Conservation (phyloP, 2,888 invertebrate genomes). For the Actias luna region DNA sequence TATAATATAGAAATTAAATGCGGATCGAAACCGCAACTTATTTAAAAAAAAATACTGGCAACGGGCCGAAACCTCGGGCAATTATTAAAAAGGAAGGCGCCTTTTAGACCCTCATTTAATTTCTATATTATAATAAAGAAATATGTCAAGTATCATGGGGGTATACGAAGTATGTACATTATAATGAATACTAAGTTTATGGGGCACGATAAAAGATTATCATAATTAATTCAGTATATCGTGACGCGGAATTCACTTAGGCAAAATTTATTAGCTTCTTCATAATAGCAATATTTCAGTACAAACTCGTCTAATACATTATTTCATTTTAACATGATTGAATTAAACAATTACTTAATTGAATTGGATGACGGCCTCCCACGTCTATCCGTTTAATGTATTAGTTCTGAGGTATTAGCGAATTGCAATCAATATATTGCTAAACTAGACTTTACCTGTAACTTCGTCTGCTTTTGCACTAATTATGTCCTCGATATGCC, state of each 20-base stretch:
- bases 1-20: too few relatives aligned
- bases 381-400: conserved; percentile 30
- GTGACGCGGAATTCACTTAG: background rate
- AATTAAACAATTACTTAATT: conserved; percentile 27
- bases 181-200: too few relatives aligned
- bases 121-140: too few relatives aligned
- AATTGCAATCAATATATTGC: background rate
- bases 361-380: conserved; percentile 11
- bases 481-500: background rate
- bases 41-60: too few relatives aligned
- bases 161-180: too few relatives aligned
- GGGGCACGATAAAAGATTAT: too few relatives aligned
- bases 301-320: background rate
- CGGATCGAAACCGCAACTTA: too few relatives aligned
- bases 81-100: too few relatives aligned
- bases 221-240: too few relatives aligned
- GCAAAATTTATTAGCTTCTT: background rate
- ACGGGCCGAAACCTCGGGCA: too few relatives aligned
- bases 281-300: background rate
- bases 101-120: too few relatives aligned
- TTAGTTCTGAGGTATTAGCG: conserved; percentile 2
- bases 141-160: too few relatives aligned
- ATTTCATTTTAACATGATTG: conserved; percentile 19
- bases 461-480: background rate
- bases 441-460: background rate